Evolutionary conservation across 2,113 vertebrate genomes (phyloP).

Genomic region (Anolis carolinensis): DNA sequence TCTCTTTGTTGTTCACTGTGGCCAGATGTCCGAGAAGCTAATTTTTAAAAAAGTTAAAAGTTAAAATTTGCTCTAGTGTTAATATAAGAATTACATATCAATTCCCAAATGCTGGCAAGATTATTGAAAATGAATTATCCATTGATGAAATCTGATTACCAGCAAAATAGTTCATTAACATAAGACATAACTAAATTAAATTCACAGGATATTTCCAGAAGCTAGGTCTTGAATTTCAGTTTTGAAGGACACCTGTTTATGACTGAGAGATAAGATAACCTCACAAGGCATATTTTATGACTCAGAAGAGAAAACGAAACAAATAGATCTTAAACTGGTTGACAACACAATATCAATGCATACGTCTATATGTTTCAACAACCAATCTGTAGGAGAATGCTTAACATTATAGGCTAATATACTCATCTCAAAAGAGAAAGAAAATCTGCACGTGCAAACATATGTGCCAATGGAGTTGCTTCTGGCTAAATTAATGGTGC

Average conservation of each 20-base stretch:
- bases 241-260: background rate
- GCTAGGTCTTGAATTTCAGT: background rate
- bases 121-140: conserved; percentile 9
- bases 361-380: background rate
- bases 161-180: conserved; percentile 39
- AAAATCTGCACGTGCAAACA: background rate
- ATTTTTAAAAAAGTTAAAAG: conserved; percentile 33
- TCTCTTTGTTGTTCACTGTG: conserved; percentile 83
- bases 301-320: background rate
- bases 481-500: background rate
- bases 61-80: conserved; percentile 37
- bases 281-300: background rate
- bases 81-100: background rate
- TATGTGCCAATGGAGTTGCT: background rate
- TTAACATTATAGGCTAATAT: too few relatives aligned
- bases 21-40: conserved; percentile 81
- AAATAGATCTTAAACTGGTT: background rate
- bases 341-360: background rate
- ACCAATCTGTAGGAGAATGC: background rate
- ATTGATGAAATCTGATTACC: conserved; percentile 6
- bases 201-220: conserved; percentile 3
- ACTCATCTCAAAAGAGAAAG: background rate
- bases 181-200: conserved; percentile 32
- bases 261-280: background rate
- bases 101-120: conserved; percentile 25